Percentiles rank a stretch among this genome's conserved stretches.
phyloP scores from a whole-genome alignment of 2,113 vertebrate genomes.

The Chunga burmeisteri region DNA sequence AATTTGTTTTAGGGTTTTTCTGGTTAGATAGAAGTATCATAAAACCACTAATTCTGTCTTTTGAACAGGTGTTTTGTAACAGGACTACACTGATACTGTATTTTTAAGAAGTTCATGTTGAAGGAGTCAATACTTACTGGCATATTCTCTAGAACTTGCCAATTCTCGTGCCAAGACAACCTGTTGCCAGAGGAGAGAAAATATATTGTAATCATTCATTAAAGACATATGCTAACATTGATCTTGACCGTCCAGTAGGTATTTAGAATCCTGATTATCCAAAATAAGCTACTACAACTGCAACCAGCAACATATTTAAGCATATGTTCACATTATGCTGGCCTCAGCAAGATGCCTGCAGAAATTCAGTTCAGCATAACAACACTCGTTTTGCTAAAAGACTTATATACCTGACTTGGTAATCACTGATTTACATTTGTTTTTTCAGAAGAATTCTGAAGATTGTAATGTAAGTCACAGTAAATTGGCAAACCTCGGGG shows the following conservation, averaged over 20 bases:
- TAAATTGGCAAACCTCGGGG: neutral
- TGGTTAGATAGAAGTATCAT: neutral
- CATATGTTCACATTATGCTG: neutral
- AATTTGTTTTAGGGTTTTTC: neutral
- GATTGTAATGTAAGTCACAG: neutral
- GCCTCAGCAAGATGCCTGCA: neutral
- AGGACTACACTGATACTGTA: neutral
- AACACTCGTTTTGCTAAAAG: neutral
- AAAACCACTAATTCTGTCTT: neutral
- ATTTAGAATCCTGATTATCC: neutral
- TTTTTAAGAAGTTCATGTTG: neutral
- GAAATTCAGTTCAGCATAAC: neutral
- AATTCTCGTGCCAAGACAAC: conserved; percentile 96
- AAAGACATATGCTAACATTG: neutral
- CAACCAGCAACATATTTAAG: neutral
- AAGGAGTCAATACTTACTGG: conserved; percentile 84
- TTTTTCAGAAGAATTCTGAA: neutral
- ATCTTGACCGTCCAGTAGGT: neutral
- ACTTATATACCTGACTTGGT: neutral
- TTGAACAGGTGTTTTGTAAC: neutral
- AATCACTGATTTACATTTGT: neutral
- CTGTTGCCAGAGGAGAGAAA: conserved; percentile 69
- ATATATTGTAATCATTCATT: neutral
- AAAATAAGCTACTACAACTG: neutral
- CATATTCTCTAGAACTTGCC: conserved; percentile 93